A percentile compares a stretch with the other conserved stretches of the same genome.
phyloP scores from a whole-genome alignment of 2,113 vertebrate genomes.

The Onychorhynchus coronatus region DNA sequence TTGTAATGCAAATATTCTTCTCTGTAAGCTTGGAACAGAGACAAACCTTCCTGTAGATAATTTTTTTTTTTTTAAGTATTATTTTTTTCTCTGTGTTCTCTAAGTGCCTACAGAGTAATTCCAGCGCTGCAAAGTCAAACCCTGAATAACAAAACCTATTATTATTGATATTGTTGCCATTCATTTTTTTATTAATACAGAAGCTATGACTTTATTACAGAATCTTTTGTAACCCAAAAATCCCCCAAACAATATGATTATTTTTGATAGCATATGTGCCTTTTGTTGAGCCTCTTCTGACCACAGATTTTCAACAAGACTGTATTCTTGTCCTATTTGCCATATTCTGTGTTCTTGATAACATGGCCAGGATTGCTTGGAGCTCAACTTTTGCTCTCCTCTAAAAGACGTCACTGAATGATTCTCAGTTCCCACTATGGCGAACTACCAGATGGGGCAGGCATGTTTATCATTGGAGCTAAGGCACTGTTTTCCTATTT shows the following conservation, averaged over 20 bases:
- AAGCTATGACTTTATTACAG: neutral
- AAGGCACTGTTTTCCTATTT: neutral
- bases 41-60: neutral
- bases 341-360: neutral
- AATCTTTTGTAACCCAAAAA: neutral
- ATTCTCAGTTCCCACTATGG: neutral
- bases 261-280: neutral
- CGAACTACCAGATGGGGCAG: neutral
- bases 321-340: neutral
- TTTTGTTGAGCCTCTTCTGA: neutral
- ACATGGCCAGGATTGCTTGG: neutral
- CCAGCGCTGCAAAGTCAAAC: neutral
- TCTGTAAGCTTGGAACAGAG: neutral
- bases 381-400: neutral
- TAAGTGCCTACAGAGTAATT: neutral
- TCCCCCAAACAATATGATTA: neutral
- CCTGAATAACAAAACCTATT: neutral
- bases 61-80: neutral
- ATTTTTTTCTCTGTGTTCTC: neutral
- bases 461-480: neutral
- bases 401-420: neutral
- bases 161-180: neutral
- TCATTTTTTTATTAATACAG: neutral
- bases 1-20: neutral
- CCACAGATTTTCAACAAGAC: neutral